These are phyloP conservation scores for Taurulus bubalis DNA, from an alignment of 2,113 vertebrate genomes.

Conservation along the genomic window DNA sequence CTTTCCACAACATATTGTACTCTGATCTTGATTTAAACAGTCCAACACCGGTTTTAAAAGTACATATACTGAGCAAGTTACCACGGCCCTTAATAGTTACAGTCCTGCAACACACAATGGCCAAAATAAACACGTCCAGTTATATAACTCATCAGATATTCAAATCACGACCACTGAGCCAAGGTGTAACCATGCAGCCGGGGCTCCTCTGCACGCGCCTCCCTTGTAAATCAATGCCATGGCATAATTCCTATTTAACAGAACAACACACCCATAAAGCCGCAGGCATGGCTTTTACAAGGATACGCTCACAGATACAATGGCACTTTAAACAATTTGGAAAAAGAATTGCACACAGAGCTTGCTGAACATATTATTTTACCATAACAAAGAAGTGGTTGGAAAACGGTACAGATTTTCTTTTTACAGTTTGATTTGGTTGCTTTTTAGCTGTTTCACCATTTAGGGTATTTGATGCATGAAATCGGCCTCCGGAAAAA, in stretches of 20 bases:
- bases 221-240: slow-evolving; percentile 65
- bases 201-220: slow-evolving; percentile 44
- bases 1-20: slow-evolving; percentile 62
- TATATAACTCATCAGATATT: slow-evolving; percentile 26
- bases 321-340: slow-evolving; percentile 70
- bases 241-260: slow-evolving; percentile 77
- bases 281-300: slow-evolving; percentile 83
- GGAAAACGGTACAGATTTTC: slow-evolving; percentile 53
- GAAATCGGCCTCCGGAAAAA: slow-evolving; percentile 46
- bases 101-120: slow-evolving; percentile 48
- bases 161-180: slow-evolving; percentile 41
- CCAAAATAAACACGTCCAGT: slow-evolving; percentile 39
- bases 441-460: slow-evolving; percentile 64
- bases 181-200: slow-evolving; percentile 47
- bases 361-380: slow-evolving; percentile 62
- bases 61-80: slow-evolving; percentile 37
- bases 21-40: slow-evolving; percentile 67
- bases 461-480: slow-evolving; percentile 46
- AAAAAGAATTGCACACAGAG: slow-evolving; percentile 70
- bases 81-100: slow-evolving; percentile 43
- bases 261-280: slow-evolving; percentile 79
- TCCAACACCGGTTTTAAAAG: slow-evolving; percentile 58
- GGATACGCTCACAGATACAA: slow-evolving; percentile 76
- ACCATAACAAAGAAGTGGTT: slow-evolving; percentile 55
- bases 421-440: slow-evolving; percentile 65